Percentiles rank a stretch among this genome's conserved stretches.
These are phyloP conservation scores for Euspilapteryx auroguttella DNA, from an alignment of 2,888 invertebrate species.

Conservation along the genomic window DNA sequence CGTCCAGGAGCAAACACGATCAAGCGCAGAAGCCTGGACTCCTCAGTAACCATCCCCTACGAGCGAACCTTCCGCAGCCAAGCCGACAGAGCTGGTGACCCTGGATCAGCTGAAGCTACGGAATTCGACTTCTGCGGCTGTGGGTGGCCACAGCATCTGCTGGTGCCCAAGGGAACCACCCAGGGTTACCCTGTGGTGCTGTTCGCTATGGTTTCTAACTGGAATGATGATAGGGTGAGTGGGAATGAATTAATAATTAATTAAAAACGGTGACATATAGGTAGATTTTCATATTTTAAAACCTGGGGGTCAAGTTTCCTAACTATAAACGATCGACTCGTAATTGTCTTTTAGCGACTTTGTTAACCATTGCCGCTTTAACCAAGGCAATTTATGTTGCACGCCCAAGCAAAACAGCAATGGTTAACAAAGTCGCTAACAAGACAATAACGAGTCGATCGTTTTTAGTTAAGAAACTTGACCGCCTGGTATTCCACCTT, in stretches of 20 bases:
- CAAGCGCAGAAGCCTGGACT: slow-evolving; percentile 67
- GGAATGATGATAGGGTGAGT: slow-evolving; percentile 65
- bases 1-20: slow-evolving; percentile 69
- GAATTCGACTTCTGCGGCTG: slow-evolving; percentile 85
- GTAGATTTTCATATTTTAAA: no score
- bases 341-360: no score
- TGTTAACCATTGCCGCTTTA: no score
- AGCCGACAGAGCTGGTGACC: slow-evolving; percentile 57
- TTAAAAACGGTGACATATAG: no score
- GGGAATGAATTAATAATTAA: no score
- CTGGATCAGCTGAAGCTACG: slow-evolving; percentile 40
- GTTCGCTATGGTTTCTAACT: slow-evolving; percentile 79
- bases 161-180: slow-evolving; percentile 71
- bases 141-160: slow-evolving; percentile 85
- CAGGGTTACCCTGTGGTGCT: slow-evolving; percentile 69
- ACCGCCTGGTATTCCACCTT: no score
- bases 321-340: no score
- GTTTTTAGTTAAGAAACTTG: background rate
- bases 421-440: no score
- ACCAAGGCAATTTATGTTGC: no score
- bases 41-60: slow-evolving; percentile 82
- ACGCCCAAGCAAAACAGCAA: no score
- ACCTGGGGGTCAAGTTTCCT: no score
- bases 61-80: slow-evolving; percentile 80
- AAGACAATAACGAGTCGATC: background rate